Conservation (phyloP, 2,797 vertebrate genomes). For the Gymnoscopelus braueri region DNA sequence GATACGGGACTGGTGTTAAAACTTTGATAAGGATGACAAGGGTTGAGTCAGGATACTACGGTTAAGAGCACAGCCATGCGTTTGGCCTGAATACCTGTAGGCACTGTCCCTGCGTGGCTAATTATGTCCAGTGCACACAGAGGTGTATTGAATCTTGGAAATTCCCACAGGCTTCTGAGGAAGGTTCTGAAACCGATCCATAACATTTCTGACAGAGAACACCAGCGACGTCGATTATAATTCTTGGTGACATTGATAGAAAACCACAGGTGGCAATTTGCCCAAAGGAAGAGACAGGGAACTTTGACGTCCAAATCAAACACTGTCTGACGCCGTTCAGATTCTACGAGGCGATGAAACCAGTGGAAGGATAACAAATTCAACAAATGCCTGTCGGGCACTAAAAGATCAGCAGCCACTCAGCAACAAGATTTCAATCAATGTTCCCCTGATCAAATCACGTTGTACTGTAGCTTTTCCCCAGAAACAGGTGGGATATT, state of each 20-base stretch:
- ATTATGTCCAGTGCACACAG: slow-evolving; percentile 1
- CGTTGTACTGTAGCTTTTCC: background rate
- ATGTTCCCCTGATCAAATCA: slow-evolving; percentile 10
- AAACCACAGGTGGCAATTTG: background rate
- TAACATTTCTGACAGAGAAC: slow-evolving; percentile 1
- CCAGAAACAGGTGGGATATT: slow-evolving; percentile 12
- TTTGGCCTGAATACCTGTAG: slow-evolving; percentile 15
- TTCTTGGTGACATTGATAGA: background rate
- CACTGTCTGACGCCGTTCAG: background rate
- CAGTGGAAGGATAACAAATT: background rate
- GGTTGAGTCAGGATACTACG: slow-evolving; percentile 27
- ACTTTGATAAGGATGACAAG: slow-evolving; percentile 35
- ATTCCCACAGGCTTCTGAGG: background rate
- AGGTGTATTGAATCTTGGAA: background rate
- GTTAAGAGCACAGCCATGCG: slow-evolving; percentile 14
- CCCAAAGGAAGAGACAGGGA: slow-evolving; percentile 1
- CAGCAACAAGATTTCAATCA: slow-evolving; percentile 4
- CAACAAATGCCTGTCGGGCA: too few relatives aligned
- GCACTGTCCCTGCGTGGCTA: background rate
- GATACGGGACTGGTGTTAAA: slow-evolving; percentile 34
- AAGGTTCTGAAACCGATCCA: background rate
- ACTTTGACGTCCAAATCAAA: background rate
- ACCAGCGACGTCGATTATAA: background rate
- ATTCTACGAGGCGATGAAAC: background rate
- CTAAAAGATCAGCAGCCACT: background rate